Evolutionary conservation across 2,888 invertebrate species (phyloP).

Genomic region (Aphidius colemani): DNA sequence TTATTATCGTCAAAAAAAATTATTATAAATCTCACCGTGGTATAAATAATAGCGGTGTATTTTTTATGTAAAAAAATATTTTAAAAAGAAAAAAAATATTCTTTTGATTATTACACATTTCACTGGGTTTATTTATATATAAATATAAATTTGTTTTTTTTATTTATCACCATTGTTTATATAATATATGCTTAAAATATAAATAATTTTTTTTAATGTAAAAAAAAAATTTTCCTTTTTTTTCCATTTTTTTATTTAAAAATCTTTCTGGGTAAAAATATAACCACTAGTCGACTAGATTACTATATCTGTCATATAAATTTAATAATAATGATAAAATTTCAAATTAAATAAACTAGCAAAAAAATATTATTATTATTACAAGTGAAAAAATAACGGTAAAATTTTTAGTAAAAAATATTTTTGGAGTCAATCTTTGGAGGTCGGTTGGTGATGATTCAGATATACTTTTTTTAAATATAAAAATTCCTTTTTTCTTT

Average conservation of each 20-base stretch:
- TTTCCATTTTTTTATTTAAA: constrained; percentile 19
- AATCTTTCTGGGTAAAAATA: constrained; percentile 30
- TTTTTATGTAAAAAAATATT: neutral
- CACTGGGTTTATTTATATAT: constrained; percentile 29
- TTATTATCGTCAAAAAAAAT: no score
- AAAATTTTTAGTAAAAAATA: constrained; percentile 50
- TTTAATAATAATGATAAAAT: neutral
- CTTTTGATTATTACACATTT: neutral
- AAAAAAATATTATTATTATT: constrained; percentile 4
- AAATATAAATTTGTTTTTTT: constrained; percentile 29
- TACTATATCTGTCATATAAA: neutral
- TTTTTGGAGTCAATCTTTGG: constrained; percentile 57
- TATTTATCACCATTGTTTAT: constrained; percentile 21
- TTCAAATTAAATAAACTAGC: constrained; percentile 2
- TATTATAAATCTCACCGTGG: no score
- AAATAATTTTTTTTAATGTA: no score
- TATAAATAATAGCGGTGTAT: no score
- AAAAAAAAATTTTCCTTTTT: no score
- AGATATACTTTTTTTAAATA: no score
- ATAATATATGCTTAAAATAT: constrained; percentile 27
- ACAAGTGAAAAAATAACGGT: constrained; percentile 42
- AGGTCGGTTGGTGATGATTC: constrained; percentile 38
- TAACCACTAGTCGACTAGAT: constrained; percentile 31
- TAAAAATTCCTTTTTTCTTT: no score
- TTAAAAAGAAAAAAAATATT: neutral